A percentile compares a stretch with the other conserved stretches of the same genome.
Conservation (phyloP, 2,797 vertebrate species). For the Halcyon smyrnensis region DNA sequence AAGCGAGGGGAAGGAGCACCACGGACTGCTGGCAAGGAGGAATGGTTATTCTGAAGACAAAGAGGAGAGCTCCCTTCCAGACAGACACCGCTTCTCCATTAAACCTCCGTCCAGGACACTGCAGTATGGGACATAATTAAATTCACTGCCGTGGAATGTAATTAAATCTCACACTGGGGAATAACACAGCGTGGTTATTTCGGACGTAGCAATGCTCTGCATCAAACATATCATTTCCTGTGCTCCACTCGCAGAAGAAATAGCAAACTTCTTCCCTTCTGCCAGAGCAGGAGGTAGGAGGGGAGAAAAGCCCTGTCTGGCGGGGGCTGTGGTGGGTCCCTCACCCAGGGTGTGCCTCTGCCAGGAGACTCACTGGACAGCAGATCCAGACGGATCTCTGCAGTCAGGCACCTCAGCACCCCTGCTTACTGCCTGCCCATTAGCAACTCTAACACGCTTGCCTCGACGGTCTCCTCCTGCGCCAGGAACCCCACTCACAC, state of each 20-base stretch:
- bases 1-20: not conserved
- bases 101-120: conserved; percentile 24
- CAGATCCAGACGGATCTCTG: not conserved
- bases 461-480: not conserved
- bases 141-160: conserved; percentile 12
- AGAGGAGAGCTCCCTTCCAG: conserved; percentile 10
- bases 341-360: not conserved
- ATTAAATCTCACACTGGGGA: conserved; percentile 60
- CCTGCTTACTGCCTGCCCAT: not conserved
- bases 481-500: accelerated
- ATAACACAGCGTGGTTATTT: conserved; percentile 34
- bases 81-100: conserved; percentile 50
- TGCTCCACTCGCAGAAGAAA: not conserved
- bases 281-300: not conserved
- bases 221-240: not conserved
- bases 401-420: not conserved
- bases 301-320: not conserved
- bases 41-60: not conserved
- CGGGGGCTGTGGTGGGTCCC: accelerated
- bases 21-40: conserved; percentile 4
- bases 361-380: accelerated
- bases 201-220: not conserved
- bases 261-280: not conserved
- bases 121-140: conserved; percentile 30
- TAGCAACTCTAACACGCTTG: not conserved